phyloP scores from a whole-genome alignment of 2,797 vertebrate genomes.

The Lycodopsis pacificus region DNA sequence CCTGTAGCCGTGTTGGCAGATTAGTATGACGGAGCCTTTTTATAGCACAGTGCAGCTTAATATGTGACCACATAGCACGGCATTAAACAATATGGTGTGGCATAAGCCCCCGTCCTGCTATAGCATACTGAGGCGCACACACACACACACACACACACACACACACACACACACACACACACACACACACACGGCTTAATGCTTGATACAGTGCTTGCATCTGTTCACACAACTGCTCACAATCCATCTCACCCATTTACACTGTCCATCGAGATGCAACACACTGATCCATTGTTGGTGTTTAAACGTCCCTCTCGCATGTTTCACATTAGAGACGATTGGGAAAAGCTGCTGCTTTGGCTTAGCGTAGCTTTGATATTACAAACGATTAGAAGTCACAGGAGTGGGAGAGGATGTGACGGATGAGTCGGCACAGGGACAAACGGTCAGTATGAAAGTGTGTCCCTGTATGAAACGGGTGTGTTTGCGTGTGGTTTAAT shows the following conservation, averaged over 20 bases:
- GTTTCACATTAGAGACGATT: constrained; percentile 15
- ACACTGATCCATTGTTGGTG: neutral
- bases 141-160: no score
- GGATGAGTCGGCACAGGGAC: constrained; percentile 39
- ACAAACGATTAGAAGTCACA: constrained; percentile 34
- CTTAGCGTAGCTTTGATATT: constrained; percentile 23
- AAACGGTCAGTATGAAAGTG: constrained; percentile 23
- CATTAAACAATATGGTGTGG: constrained; percentile 1
- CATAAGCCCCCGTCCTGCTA: constrained; percentile 20
- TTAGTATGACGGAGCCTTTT: constrained; percentile 59
- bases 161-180: no score
- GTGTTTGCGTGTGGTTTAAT: constrained; percentile 1
- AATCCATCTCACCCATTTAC: constrained; percentile 26
- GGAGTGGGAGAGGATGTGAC: constrained; percentile 24
- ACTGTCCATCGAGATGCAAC: constrained; percentile 10
- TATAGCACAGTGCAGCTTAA: constrained; percentile 51
- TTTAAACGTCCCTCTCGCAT: neutral
- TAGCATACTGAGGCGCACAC: constrained; percentile 9
- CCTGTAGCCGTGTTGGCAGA: constrained; percentile 61
- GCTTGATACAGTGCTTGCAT: constrained; percentile 22
- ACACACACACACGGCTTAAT: neutral
- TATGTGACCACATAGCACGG: constrained; percentile 33
- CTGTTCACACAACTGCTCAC: constrained; percentile 31
- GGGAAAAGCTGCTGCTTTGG: neutral
- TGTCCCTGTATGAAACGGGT: constrained; percentile 10